Evolutionary conservation across 2,888 invertebrate species (phyloP), one percentile per base, ranked within the genome.

Genomic region (Daptonema setosum): DNA sequence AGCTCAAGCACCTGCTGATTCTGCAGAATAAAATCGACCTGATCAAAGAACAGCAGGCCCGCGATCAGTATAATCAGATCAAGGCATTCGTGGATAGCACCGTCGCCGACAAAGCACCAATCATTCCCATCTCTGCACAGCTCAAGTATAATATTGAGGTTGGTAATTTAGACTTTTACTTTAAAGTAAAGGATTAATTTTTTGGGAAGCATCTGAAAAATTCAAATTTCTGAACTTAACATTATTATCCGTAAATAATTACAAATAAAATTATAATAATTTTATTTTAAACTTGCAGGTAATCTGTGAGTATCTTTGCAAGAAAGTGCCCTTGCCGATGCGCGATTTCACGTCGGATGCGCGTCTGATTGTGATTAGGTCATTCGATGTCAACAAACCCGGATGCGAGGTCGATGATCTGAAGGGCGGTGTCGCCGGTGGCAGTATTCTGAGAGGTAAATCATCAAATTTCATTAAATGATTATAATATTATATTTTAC

Each of bases 301-400:
- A 67, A 78, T 99, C 51, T 97, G 95, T 74, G 97, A 99, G 74
- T 97, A 97, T 71, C 85, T 99, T 61, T 86, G 85, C 41, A 95
- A 95, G 76, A 93, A 95, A 74, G 93, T 97, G 66, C 97, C 97
- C 0, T 83, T 97, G 56, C 97, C 97, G 5, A 71, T 84, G 61
- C 78, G 97, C 58, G 93, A 99, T 72, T 99, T 97, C 72, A 83
- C 84, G 14, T 85, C 91, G 0, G 81, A 86, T 60, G 95, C 97
- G 5, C 81, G 91, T 61, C 80, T 97, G 69, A 99, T 99, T 72
- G 78, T 78, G 25, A 78, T 78, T 63, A 69, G 78, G 64, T 97
- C 97, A 2, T 99, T 97, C 74, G 97, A 99, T 74, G 97, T 99
- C 1, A 97, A 97, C 76, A 99, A 97, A 74, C 97, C 97, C 2